phyloP scores from a whole-genome alignment of 2,113 vertebrate species.

The zebrafish (Danio rerio) region GRCz12tu NC_133180.1:44339501-44340000 shows the following conservation, averaged over 20 bases:
- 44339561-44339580: neutral
- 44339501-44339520: too few species aligned
- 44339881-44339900: conserved; percentile 44
- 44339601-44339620: conserved; percentile 89
- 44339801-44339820: conserved; percentile 32
- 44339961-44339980: conserved; percentile 35
- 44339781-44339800: conserved; percentile 28
- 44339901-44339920: conserved; percentile 2
- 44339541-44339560: neutral
- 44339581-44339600: conserved; percentile 83
- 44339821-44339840: conserved; percentile 42
- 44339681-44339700: conserved; percentile 84
- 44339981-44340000: conserved; percentile 22
- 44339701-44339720: conserved; percentile 85
- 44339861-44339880: conserved; percentile 59
- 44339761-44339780: conserved; percentile 71
- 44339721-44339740: conserved; percentile 90
- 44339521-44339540: too few species aligned
- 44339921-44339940: neutral
- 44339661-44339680: conserved; percentile 83
- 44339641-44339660: conserved; percentile 89
- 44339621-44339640: conserved; percentile 89
- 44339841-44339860: conserved; percentile 57
- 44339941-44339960: conserved; percentile 28
- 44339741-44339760: conserved; percentile 76